Base-by-base conservation (phyloP, 2,797 vertebrate species). In the Eurystomus glaucurus region DNA sequence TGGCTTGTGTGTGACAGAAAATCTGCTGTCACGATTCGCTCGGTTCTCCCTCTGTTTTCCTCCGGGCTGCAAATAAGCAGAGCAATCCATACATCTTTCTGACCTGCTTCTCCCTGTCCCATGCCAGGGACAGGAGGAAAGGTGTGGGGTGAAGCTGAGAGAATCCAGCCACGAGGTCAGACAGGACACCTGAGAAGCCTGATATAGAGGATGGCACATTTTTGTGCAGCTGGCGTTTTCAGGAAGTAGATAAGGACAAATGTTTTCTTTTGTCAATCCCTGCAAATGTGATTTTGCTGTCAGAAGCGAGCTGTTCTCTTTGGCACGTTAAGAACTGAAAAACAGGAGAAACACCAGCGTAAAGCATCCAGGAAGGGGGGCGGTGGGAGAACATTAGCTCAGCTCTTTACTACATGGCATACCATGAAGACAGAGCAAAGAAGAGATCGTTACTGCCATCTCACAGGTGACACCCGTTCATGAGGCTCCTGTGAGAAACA, bases 231-330 rank as follows among this genome's bases (percentile, higher is more conserved):
- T 96, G 77, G 66, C 70, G 19, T 74, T 90, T 90, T 95, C 54
- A 69, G 85, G 66, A 96, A 50, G n/a, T 48, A 70, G 88, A 88
- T 70, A 85, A 94, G 62, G 70, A 89, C 80, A 93, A 90, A 74
- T 43, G 66, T 82, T 92, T 85, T 86, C 54, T 85, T 87, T 89
- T 91, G 83, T 80, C 70, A 85, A 12, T 68, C 65, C 66, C 74
- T 83, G 77, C 28, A 89, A 94, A 97, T 85, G 74, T n/a, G 58
- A 93, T 83, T 95, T 85, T 66, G 41, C 90, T 94, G 88, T 88
- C 88, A 94, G 79, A 90, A 89, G 31, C 0, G 45, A 95, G 74
- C 83, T 94, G 80, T 85, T 94, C 66, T 81, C 74, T 87, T 93
- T 88, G 85, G 81, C 90, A 87, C 43, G 7, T 69, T 50, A 79